These are phyloP conservation scores for Pyrrhia umbra DNA, from an alignment of 2,888 invertebrate species.

Conservation along the genomic window DNA sequence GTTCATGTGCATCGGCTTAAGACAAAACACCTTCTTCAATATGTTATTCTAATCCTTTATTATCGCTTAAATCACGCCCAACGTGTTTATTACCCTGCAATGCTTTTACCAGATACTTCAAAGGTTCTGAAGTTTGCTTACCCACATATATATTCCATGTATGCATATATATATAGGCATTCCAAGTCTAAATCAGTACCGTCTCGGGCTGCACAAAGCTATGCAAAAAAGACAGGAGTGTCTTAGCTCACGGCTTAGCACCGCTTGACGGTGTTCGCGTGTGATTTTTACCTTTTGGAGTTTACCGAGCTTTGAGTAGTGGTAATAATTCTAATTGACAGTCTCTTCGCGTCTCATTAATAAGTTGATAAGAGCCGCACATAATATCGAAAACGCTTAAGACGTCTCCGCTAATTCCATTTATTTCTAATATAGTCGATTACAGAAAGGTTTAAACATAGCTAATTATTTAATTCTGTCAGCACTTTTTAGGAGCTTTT, in stretches of 20 bases:
- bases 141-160: constrained; percentile 20
- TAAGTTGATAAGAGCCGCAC: neutral
- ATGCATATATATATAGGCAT: constrained; percentile 44
- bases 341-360: neutral
- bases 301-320: constrained; percentile 8
- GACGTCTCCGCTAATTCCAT: no score
- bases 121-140: constrained; percentile 50
- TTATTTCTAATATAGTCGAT: no score
- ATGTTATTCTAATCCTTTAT: constrained; percentile 41
- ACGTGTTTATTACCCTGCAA: constrained; percentile 49
- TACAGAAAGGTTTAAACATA: no score
- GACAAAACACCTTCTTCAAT: constrained; percentile 10
- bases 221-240: constrained; percentile 65
- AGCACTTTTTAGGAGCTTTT: neutral
- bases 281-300: constrained; percentile 24
- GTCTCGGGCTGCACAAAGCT: constrained; percentile 54
- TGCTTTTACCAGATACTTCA: constrained; percentile 59
- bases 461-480: neutral
- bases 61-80: constrained; percentile 55
- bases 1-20: neutral
- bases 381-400: neutral
- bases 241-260: constrained; percentile 38
- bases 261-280: constrained; percentile 12
- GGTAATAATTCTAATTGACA: constrained; percentile 4
- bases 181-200: constrained; percentile 66